Percentiles rank a stretch among this genome's conserved stretches.
These are phyloP conservation scores for Lipophrys pholis DNA, from an alignment of 2,113 vertebrate species.

Conservation along the genomic window DNA sequence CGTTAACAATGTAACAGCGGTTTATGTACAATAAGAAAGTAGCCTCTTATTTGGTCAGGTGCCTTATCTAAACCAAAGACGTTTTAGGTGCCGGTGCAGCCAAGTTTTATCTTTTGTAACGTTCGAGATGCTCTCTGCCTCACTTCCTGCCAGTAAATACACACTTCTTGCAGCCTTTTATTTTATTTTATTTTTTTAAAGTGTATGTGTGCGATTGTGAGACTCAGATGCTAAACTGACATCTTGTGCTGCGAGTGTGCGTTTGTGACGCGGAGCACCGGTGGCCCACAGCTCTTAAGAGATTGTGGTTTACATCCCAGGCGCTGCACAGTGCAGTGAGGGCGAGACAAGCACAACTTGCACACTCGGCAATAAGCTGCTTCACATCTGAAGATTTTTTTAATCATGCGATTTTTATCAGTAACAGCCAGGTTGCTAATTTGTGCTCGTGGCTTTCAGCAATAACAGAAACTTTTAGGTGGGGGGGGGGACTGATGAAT, in stretches of 20 bases:
- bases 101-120: conserved; percentile 32
- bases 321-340: conserved; percentile 51
- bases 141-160: conserved; percentile 60
- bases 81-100: conserved; percentile 27
- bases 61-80: conserved; percentile 78
- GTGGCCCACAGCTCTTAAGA: conserved; percentile 46
- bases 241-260: conserved; percentile 41
- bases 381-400: conserved; percentile 52
- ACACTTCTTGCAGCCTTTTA: conserved; percentile 15
- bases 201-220: conserved; percentile 2
- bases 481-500: no score
- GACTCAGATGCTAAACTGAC: conserved; percentile 69
- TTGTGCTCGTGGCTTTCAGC: conserved; percentile 56
- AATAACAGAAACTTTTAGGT: conserved; percentile 55
- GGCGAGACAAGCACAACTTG: conserved; percentile 47
- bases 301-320: conserved; percentile 69
- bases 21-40: conserved; percentile 24
- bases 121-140: conserved; percentile 28
- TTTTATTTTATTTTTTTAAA: neutral
- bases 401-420: conserved; percentile 33
- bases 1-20: conserved; percentile 27
- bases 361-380: conserved; percentile 39
- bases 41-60: conserved; percentile 59
- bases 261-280: conserved; percentile 43
- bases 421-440: conserved; percentile 40